Evolutionary conservation across 2,797 vertebrate genomes (phyloP).

Genomic region (Gambelia wislizenii): DNA sequence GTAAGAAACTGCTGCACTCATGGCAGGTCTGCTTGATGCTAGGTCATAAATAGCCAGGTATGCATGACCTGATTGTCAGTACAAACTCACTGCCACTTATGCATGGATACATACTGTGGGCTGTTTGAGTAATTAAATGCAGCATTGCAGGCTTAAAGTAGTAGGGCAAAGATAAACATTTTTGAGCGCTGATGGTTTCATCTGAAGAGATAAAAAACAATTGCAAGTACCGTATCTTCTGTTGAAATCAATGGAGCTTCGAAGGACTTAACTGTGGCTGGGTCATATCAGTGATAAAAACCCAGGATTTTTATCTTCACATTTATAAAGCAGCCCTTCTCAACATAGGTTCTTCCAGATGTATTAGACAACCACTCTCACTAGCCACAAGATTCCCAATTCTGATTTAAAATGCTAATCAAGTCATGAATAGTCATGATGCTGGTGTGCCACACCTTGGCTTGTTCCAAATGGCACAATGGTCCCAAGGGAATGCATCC

Average conservation of each 20-base stretch:
- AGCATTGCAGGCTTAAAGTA: not conserved
- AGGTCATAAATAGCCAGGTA: not conserved
- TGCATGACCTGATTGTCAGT: not conserved
- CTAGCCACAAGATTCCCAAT: not conserved
- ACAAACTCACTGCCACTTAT: not conserved
- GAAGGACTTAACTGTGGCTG: not conserved
- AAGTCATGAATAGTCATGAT: too few species aligned
- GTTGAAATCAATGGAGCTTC: not conserved
- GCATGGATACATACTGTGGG: not conserved
- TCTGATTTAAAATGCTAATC: too few species aligned
- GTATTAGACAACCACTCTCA: not conserved
- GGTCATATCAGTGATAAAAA: not conserved
- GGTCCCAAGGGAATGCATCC: too few species aligned
- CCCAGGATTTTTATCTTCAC: not conserved
- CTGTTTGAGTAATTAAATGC: not conserved
- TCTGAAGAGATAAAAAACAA: not conserved
- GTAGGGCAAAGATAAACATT: not conserved
- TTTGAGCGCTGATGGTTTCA: not conserved
- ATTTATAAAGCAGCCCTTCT: not conserved
- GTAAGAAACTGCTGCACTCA: conserved; percentile 2
- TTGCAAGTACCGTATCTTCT: not conserved
- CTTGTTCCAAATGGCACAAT: not conserved
- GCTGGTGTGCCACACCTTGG: too few species aligned
- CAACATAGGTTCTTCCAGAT: not conserved
- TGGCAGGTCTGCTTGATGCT: rapidly evolving